Conservation (phyloP, 2,888 invertebrate species). For the Dyspetes luteomarginatus region DNA sequence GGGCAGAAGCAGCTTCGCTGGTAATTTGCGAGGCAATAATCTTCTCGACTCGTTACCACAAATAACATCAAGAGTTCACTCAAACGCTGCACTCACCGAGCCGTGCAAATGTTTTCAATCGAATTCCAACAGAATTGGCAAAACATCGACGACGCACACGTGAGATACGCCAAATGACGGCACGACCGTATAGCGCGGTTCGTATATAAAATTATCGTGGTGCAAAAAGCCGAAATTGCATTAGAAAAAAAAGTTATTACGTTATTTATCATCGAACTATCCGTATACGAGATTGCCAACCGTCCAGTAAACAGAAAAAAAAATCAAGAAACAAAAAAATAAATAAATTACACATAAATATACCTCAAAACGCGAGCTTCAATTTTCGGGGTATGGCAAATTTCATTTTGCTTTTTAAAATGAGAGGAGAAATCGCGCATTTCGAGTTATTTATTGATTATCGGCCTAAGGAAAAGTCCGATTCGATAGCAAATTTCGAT, state of each 20-base stretch:
- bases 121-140: constrained; percentile 75
- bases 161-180: constrained; percentile 50
- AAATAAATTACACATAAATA: constrained; percentile 16
- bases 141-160: constrained; percentile 74
- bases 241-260: background rate
- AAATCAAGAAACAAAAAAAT: constrained; percentile 3
- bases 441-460: constrained; percentile 5
- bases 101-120: constrained; percentile 81
- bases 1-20: constrained; percentile 85
- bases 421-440: background rate
- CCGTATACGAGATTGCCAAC: constrained; percentile 54
- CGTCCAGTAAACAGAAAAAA: constrained; percentile 60
- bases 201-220: constrained; percentile 19
- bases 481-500: constrained; percentile 13
- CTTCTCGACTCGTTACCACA: constrained; percentile 81
- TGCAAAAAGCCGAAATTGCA: background rate
- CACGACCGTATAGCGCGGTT: constrained; percentile 39
- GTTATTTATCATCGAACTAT: constrained; percentile 6
- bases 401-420: constrained; percentile 21
- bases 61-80: constrained; percentile 81
- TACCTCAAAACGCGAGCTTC: constrained; percentile 26
- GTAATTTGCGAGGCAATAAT: constrained; percentile 80
- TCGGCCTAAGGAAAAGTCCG: constrained; percentile 11
- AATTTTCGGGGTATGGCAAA: background rate
- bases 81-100: constrained; percentile 78